phyloP scores from a whole-genome alignment of 2,888 invertebrate species.

The Mesopsocus fuscifrons region DNA sequence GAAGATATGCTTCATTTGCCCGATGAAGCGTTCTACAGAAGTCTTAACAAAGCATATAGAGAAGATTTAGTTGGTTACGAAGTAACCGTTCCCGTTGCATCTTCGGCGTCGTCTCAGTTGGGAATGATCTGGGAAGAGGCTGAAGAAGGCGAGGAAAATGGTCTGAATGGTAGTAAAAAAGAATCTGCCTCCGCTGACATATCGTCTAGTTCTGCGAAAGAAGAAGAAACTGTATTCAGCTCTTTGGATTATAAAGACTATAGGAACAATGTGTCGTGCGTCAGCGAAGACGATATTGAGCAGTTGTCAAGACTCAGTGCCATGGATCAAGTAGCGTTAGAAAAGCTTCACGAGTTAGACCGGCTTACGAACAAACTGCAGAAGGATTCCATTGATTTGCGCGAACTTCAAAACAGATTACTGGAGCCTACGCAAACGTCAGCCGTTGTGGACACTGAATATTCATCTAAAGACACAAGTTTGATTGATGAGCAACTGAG shows the following conservation, averaged over 20 bases:
- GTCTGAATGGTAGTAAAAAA: slow-evolving; percentile 25
- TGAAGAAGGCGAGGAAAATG: slow-evolving; percentile 42
- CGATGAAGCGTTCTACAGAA: slow-evolving; percentile 74
- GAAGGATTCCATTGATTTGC: slow-evolving; percentile 57
- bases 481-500: slow-evolving; percentile 49
- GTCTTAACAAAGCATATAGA: slow-evolving; percentile 70
- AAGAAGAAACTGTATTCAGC: slow-evolving; percentile 38
- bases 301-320: slow-evolving; percentile 54
- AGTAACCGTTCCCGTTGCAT: slow-evolving; percentile 25
- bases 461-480: slow-evolving; percentile 39
- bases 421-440: slow-evolving; percentile 38
- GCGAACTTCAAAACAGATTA: slow-evolving; percentile 50
- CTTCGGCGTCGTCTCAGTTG: slow-evolving; percentile 49
- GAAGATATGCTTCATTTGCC: slow-evolving; percentile 28
- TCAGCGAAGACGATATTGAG: slow-evolving; percentile 58
- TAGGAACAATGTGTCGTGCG: slow-evolving; percentile 49
- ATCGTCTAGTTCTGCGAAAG: slow-evolving; percentile 20
- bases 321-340: slow-evolving; percentile 57
- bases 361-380: slow-evolving; percentile 54
- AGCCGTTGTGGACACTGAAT: slow-evolving; percentile 31
- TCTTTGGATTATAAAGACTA: slow-evolving; percentile 63
- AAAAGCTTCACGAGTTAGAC: slow-evolving; percentile 61
- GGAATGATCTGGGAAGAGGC: slow-evolving; percentile 78
- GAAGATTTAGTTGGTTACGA: slow-evolving; percentile 51
- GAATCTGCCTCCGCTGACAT: slow-evolving; percentile 13